Conservation (phyloP, 2,113 vertebrate genomes). For the Eulemur rufifrons region DNA sequence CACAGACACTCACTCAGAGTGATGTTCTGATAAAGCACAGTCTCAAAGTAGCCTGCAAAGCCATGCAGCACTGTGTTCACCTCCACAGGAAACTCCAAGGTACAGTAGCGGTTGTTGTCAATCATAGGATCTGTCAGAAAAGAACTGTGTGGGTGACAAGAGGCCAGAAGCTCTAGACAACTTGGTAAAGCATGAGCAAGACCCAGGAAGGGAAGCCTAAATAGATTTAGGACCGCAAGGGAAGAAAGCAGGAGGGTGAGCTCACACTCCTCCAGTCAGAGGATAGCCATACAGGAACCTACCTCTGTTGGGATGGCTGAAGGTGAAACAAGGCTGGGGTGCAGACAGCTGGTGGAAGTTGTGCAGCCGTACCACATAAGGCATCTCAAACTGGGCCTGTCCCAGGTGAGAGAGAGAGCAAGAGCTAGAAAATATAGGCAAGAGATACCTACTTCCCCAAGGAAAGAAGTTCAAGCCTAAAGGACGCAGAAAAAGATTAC, state of each 20-base stretch:
- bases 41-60: constrained; percentile 95
- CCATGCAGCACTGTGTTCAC: constrained; percentile 95
- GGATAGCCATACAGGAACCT: not conserved
- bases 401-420: not conserved
- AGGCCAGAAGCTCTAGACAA: not conserved
- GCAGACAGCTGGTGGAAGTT: constrained; percentile 95
- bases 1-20: constrained; percentile 89
- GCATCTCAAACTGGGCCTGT: constrained; percentile 95
- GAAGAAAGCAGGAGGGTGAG: not conserved
- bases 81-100: constrained; percentile 88
- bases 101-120: constrained; percentile 94
- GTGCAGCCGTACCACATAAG: constrained; percentile 94
- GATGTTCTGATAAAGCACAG: constrained; percentile 92
- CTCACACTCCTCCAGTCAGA: not conserved
- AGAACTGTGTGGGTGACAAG: not conserved
- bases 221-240: not conserved
- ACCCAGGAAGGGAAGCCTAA: not conserved
- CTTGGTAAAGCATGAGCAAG: not conserved
- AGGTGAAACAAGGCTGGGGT: constrained; percentile 93
- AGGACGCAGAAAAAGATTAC: not conserved
- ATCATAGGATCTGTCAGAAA: constrained; percentile 81
- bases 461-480: not conserved
- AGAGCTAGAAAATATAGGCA: constrained; percentile 29
- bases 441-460: not conserved
- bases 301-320: constrained; percentile 92